Percentiles rank a stretch among this genome's conserved stretches.
phyloP scores from a whole-genome alignment of 2,113 vertebrate genomes.

The Lontra canadensis region DNA sequence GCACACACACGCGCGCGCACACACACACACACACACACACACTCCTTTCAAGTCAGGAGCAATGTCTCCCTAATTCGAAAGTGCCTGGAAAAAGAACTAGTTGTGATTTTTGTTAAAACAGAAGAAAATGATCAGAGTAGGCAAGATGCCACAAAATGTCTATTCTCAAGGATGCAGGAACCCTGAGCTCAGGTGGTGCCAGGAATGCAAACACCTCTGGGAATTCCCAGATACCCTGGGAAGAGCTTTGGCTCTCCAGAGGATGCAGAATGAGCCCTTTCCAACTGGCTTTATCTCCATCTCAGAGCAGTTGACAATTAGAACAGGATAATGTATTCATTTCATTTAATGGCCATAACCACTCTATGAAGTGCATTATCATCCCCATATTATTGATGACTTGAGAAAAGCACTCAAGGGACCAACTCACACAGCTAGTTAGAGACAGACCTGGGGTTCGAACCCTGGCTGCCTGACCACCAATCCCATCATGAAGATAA shows the following conservation, averaged over 20 bases:
- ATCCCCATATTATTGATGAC: background rate
- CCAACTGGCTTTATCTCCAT: background rate
- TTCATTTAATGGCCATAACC: background rate
- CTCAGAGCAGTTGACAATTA: background rate
- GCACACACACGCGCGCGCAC: background rate
- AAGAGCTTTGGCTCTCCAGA: background rate
- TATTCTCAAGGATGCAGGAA: background rate
- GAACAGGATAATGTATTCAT: background rate
- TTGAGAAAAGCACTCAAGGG: background rate
- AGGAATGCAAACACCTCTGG: rapidly evolving
- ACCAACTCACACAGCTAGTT: background rate
- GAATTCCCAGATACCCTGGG: background rate
- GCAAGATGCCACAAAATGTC: background rate
- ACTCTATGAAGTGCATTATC: background rate
- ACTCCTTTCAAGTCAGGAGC: background rate
- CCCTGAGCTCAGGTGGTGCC: background rate
- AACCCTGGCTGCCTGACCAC: background rate
- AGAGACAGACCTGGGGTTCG: background rate
- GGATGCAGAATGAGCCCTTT: background rate
- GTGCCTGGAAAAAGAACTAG: background rate
- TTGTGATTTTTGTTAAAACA: background rate
- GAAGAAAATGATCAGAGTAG: background rate
- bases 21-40: background rate
- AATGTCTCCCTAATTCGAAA: background rate
- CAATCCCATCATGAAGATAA: background rate